Conservation (phyloP, 2,113 vertebrate genomes). For the Ciconia boyciana region DNA sequence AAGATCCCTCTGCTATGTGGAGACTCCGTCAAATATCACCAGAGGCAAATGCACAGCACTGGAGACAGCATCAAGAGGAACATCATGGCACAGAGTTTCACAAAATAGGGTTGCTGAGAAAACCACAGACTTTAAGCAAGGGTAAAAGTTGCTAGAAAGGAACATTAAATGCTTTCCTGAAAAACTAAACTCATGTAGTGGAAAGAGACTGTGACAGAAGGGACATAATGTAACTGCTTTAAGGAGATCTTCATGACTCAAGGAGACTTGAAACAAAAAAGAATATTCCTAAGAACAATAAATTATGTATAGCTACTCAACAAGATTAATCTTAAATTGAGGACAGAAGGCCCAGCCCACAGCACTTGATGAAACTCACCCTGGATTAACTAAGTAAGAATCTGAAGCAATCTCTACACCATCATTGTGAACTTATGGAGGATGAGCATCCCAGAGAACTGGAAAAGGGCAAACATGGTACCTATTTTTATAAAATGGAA, state of each 20-base stretch:
- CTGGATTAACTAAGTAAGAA: not conserved
- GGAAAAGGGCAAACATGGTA: not conserved
- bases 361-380: not conserved
- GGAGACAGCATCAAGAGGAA: not conserved
- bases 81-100: not conserved
- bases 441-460: not conserved
- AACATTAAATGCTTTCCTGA: not conserved
- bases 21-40: not conserved
- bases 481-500: not conserved
- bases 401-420: not conserved
- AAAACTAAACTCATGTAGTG: not conserved
- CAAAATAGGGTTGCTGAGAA: not conserved
- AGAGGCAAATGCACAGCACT: not conserved
- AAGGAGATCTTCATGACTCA: not conserved
- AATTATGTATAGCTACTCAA: not conserved
- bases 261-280: not conserved
- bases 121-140: not conserved
- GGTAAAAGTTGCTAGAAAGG: not conserved
- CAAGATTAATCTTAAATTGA: not conserved
- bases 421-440: not conserved
- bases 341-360: not conserved
- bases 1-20: not conserved
- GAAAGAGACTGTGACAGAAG: not conserved
- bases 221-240: not conserved
- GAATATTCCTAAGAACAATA: not conserved